These are phyloP conservation scores for Akabosia matsudoensis DNA, from an alignment of 1,140 invertebrate species.

Conservation along the genomic window DNA sequence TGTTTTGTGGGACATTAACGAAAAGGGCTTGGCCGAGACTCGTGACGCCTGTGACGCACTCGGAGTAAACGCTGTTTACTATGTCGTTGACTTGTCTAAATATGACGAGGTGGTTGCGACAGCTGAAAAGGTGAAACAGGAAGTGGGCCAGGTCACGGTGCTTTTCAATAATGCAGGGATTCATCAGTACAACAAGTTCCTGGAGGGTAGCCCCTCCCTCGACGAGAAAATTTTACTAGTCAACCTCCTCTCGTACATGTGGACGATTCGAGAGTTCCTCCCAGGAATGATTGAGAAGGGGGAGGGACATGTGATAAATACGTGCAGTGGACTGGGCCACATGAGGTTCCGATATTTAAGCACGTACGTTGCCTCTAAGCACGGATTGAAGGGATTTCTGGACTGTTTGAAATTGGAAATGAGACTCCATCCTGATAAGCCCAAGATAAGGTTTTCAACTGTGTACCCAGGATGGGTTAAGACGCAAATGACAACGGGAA, in stretches of 20 bases:
- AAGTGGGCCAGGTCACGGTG: not conserved
- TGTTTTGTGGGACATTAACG: slow-evolving; percentile 16
- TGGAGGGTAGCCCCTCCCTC: not conserved
- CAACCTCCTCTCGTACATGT: slow-evolving; percentile 10
- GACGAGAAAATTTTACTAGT: not conserved
- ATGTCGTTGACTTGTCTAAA: not conserved
- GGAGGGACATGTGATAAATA: not conserved
- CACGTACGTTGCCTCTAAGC: not conserved
- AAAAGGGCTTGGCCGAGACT: not conserved
- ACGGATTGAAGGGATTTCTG: slow-evolving; percentile 3
- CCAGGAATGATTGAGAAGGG: not conserved
- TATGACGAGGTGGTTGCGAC: not conserved
- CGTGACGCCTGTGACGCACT: not conserved
- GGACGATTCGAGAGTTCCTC: not conserved
- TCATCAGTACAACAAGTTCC: not conserved
- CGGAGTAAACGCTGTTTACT: not conserved
- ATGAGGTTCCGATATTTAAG: not conserved
- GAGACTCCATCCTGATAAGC: not conserved
- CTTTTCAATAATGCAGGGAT: slow-evolving; percentile 20
- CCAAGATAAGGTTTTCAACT: slow-evolving; percentile 4
- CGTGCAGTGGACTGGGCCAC: not conserved
- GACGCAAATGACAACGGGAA: not conserved
- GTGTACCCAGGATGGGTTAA: slow-evolving; percentile 10
- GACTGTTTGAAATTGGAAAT: slow-evolving; percentile 12
- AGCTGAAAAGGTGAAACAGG: not conserved